phyloP scores from a whole-genome alignment of 2,797 vertebrate genomes.

The Microctenopoma steveboyesi region DNA sequence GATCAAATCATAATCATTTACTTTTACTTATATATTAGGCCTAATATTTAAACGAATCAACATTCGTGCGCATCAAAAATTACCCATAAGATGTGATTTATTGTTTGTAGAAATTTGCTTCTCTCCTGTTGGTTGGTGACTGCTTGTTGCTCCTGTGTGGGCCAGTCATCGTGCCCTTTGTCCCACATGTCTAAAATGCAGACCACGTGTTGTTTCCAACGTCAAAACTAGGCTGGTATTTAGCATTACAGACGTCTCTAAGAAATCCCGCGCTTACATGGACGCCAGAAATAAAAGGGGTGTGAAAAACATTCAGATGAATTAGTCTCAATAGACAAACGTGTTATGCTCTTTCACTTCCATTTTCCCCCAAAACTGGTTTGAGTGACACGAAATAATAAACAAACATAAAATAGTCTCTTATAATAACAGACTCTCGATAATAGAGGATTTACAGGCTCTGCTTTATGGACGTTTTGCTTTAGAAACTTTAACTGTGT shows the following conservation, averaged over 20 bases:
- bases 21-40: background rate
- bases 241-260: conserved; percentile 1
- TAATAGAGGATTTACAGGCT: too few species aligned
- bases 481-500: background rate
- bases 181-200: conserved; percentile 79
- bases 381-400: conserved; percentile 8
- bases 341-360: conserved; percentile 33
- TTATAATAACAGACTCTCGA: background rate
- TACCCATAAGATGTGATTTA: conserved; percentile 32
- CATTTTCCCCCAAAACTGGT: conserved; percentile 16
- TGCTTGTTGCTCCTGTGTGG: conserved; percentile 46
- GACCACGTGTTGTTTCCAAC: conserved; percentile 84
- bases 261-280: background rate
- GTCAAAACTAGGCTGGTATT: conserved; percentile 64
- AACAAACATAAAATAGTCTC: background rate
- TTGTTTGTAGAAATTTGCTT: conserved; percentile 39
- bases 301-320: background rate
- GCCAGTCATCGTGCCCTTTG: conserved; percentile 77
- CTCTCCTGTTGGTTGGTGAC: conserved; percentile 29
- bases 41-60: conserved; percentile 6
- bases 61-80: conserved; percentile 1
- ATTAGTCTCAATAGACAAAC: background rate
- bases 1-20: background rate
- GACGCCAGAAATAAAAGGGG: conserved; percentile 7
- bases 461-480: background rate